These are phyloP conservation scores for Lagopus leucura DNA, from an alignment of 2,113 vertebrate species.

Conservation along the genomic window DNA sequence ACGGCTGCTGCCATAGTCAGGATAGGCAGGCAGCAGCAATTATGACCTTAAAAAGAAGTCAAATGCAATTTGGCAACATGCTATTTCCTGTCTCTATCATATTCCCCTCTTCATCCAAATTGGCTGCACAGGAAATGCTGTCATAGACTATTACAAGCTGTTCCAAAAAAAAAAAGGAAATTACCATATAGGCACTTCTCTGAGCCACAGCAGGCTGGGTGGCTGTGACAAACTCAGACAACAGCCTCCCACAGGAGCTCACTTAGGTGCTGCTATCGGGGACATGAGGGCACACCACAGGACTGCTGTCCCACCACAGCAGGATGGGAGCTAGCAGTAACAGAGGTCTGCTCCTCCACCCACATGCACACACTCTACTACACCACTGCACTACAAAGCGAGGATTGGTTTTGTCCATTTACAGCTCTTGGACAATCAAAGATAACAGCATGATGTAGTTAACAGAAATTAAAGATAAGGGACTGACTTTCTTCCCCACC, in stretches of 20 bases:
- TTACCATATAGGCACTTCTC: background rate
- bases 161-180: slow-evolving; percentile 26
- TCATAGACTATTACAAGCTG: background rate
- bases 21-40: background rate
- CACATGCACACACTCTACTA: rapidly evolving
- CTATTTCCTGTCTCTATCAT: slow-evolving; percentile 37
- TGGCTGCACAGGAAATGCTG: slow-evolving; percentile 53
- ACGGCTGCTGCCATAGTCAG: background rate
- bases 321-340: background rate
- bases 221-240: rapidly evolving
- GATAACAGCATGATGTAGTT: rapidly evolving
- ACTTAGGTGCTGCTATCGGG: rapidly evolving
- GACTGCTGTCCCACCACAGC: background rate
- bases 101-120: background rate
- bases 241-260: rapidly evolving
- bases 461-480: background rate
- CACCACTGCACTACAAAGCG: rapidly evolving
- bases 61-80: background rate
- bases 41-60: slow-evolving; percentile 33
- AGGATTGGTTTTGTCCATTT: background rate
- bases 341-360: background rate
- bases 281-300: rapidly evolving
- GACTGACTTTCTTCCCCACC: background rate
- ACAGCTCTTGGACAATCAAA: background rate
- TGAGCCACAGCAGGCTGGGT: background rate